Conservation (phyloP, 2,797 vertebrate species). For the Fratercula arctica region DNA sequence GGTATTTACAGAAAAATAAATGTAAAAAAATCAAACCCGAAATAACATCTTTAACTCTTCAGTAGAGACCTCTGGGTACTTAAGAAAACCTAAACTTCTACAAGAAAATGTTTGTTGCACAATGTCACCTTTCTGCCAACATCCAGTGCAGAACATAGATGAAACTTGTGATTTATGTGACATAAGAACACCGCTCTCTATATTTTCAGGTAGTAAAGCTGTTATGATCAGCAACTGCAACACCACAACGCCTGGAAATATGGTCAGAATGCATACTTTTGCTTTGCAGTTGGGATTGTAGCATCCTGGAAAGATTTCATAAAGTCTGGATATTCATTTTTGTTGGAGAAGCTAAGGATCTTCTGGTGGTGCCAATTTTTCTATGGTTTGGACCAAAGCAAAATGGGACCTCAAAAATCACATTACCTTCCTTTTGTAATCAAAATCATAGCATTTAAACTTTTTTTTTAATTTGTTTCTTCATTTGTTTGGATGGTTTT, state of each 20-base stretch:
- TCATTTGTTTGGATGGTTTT: not conserved
- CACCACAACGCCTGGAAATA: not conserved
- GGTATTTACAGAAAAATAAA: conserved; percentile 12
- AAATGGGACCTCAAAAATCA: not conserved
- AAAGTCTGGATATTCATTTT: not conserved
- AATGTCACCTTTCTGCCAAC: not conserved
- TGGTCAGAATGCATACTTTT: not conserved
- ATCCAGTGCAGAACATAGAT: not conserved
- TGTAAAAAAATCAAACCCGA: not conserved
- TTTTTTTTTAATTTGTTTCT: not conserved
- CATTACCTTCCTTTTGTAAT: not conserved
- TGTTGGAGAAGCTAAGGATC: not conserved
- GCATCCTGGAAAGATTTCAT: not conserved
- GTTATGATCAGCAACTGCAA: not conserved
- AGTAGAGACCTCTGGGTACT: not conserved
- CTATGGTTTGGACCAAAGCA: not conserved
- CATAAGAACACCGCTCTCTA: not conserved
- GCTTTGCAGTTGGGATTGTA: not conserved
- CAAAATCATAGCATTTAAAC: not conserved
- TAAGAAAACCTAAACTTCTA: not conserved
- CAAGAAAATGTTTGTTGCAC: not conserved
- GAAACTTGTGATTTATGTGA: not conserved
- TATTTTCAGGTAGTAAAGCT: not conserved
- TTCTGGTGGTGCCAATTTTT: not conserved
- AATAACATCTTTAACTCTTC: not conserved